phyloP scores from a whole-genome alignment of 2,797 vertebrate genomes.

The Schizopygopsis pylzovi region DNA sequence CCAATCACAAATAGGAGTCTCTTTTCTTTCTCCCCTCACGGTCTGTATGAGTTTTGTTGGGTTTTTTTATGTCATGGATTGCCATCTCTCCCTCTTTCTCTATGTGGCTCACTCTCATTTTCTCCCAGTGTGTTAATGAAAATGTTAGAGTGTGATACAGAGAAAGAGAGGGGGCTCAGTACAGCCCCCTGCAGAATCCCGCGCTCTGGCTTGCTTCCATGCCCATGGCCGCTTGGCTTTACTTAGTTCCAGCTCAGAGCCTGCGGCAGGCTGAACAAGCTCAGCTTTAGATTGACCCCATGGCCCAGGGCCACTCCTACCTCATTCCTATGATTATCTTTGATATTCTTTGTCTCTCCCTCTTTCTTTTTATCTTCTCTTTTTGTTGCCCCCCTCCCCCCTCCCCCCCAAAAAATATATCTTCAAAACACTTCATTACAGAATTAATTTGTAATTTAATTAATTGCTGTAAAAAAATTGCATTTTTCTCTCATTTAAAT shows the following conservation, averaged over 20 bases:
- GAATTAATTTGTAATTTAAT: constrained; percentile 67
- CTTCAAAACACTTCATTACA: constrained; percentile 71
- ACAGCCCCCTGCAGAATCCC: constrained; percentile 67
- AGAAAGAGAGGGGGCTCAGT: constrained; percentile 67
- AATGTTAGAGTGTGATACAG: constrained; percentile 71
- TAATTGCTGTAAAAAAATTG: not conserved
- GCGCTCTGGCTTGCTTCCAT: constrained; percentile 79
- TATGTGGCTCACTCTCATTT: constrained; percentile 27
- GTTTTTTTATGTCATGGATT: constrained; percentile 40
- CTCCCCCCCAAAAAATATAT: constrained; percentile 62
- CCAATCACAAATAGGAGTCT: constrained; percentile 50
- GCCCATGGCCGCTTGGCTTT: constrained; percentile 74
- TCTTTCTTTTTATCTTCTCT: constrained; percentile 66
- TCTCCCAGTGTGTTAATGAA: constrained; percentile 71
- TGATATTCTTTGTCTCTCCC: constrained; percentile 57
- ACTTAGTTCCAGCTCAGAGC: constrained; percentile 82
- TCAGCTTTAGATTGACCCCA: constrained; percentile 74
- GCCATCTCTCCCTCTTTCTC: constrained; percentile 37
- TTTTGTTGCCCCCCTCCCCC: constrained; percentile 46
- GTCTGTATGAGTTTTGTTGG: constrained; percentile 44
- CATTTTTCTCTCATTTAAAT: not conserved
- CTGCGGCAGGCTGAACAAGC: constrained; percentile 73
- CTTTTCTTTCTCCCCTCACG: constrained; percentile 40
- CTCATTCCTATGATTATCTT: constrained; percentile 72
- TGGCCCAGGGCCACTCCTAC: constrained; percentile 75